phyloP scores from a whole-genome alignment of 2,113 vertebrate genomes.

The Astur gentilis region DNA sequence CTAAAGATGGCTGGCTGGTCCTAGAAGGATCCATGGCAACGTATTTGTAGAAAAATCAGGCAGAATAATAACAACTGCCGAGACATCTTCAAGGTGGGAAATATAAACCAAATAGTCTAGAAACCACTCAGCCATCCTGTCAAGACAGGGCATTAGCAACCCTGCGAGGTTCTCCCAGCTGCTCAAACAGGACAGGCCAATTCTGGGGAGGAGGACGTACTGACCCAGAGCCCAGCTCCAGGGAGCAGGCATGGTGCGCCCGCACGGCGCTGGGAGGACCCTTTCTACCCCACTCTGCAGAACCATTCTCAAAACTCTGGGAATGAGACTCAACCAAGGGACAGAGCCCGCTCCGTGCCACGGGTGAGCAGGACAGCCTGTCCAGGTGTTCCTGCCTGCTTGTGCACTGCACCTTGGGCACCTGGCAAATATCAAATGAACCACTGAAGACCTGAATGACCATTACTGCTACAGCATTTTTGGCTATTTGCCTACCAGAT shows the following conservation, averaged over 20 bases:
- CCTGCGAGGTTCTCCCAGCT: neutral
- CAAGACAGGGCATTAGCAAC: neutral
- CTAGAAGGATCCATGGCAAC: neutral
- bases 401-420: neutral
- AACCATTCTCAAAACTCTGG: neutral
- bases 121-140: neutral
- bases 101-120: neutral
- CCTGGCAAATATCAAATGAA: constrained; percentile 50
- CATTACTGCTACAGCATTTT: constrained; percentile 5
- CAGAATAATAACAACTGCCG: neutral
- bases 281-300: neutral
- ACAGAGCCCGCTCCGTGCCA: neutral
- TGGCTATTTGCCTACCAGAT: constrained; percentile 61
- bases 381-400: neutral
- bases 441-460: constrained; percentile 35
- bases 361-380: neutral
- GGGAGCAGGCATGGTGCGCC: neutral
- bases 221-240: neutral
- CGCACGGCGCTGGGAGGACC: accelerated
- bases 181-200: neutral
- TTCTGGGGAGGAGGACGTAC: neutral
- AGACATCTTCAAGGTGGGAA: neutral
- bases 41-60: neutral
- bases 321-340: neutral
- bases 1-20: neutral